These are phyloP conservation scores for Heliconius melpomene DNA, from an alignment of 1,140 invertebrate species.

Conservation along the genomic window DNA sequence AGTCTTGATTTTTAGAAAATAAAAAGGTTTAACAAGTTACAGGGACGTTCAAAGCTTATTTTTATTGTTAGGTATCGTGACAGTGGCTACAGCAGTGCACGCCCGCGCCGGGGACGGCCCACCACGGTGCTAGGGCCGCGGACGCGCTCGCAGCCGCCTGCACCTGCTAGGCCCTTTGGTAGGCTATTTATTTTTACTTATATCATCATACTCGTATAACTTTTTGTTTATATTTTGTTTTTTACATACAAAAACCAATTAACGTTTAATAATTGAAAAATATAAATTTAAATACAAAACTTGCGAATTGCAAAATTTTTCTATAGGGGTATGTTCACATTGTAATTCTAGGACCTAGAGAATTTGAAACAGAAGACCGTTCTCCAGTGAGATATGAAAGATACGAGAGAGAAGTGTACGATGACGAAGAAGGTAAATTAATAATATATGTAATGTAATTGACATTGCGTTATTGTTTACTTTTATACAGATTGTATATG, in stretches of 20 bases:
- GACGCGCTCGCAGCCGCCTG: constrained; percentile 61
- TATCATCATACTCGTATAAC: too few species aligned
- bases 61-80: constrained; percentile 57
- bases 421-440: constrained; percentile 57
- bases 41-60: too few species aligned
- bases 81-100: constrained; percentile 65
- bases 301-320: too few species aligned
- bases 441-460: neutral
- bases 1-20: too few species aligned
- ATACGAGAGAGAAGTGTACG: constrained; percentile 48
- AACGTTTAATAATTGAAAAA: too few species aligned
- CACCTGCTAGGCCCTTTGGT: constrained; percentile 33
- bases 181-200: neutral
- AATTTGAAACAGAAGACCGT: constrained; percentile 55
- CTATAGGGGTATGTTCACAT: neutral
- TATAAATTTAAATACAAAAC: too few species aligned
- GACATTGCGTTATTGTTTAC: too few species aligned
- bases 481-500: too few species aligned
- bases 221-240: too few species aligned
- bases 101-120: constrained; percentile 40
- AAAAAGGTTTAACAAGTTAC: too few species aligned
- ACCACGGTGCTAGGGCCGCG: constrained; percentile 36
- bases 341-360: constrained; percentile 46
- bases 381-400: constrained; percentile 57
- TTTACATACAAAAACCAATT: too few species aligned